Evolutionary conservation across 2,113 vertebrate genomes (phyloP), one percentile per base, ranked within the genome.

Genomic region (Actenoides lindsayi): DNA sequence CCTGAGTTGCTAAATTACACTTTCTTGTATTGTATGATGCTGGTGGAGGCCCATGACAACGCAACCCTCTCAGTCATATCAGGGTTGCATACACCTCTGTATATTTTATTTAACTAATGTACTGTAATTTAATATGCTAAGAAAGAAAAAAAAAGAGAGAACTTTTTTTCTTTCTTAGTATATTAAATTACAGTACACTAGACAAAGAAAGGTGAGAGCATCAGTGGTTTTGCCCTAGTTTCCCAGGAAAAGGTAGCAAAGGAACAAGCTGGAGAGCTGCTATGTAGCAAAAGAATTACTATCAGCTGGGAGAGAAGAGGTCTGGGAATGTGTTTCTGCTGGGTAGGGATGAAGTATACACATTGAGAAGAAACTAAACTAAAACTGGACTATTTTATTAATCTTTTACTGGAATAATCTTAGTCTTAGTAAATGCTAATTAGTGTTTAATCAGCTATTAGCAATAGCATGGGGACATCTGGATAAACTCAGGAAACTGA

Each of bases 1-100:
- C 48, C 23, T 20, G 5, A 4, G 3, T 83, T 67, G 28, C 33
- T 25, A 37, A 35, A 0, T n/a, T n/a, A 24, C 4, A 8, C 6
- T 75, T 83, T 71, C 8, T 37, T 12, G 14, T 30, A 9, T 41
- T 67, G 20, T 18, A n/a, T 15, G 13, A 19, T 67, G 37, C 48
- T 27, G 31, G 16, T 16, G 13, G 9, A 77, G 10, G 4, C 13
- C 50, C 13, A 11, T 20, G 37, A 68, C 12, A 57, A 30, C 11
- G 33, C 16, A 83, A 24, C 12, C 15, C 10, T 44, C 28, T 35
- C 39, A 33, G 28, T 51, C 16, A 21, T 30, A 33, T 57, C 30
- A 35, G 3, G 2, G 10, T 53, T 46, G 6, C 23, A 31, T 19
- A 48, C 3, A 53, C 4, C 2, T 37, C 30, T 60, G 9, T 21